These are phyloP conservation scores for Rallus crepitans DNA, from an alignment of 2,797 vertebrate species.

Conservation along the genomic window DNA sequence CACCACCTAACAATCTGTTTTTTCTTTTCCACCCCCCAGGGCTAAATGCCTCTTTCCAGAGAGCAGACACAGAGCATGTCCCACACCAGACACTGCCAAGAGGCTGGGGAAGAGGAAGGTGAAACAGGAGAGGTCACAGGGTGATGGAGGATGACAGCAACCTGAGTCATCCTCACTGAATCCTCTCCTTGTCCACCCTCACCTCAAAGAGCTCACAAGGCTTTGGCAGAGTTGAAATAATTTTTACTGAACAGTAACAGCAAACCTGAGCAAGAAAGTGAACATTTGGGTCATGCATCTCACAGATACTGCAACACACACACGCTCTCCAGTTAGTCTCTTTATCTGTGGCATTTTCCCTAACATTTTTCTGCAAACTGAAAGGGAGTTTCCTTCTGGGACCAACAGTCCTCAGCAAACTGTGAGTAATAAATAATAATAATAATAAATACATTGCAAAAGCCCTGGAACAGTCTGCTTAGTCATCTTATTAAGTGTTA, in stretches of 20 bases:
- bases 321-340: background rate
- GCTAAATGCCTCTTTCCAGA: background rate
- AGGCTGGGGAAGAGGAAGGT: background rate
- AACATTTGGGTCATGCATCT: background rate
- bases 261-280: background rate
- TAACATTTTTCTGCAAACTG: background rate
- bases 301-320: background rate
- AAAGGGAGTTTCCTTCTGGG: conserved; percentile 31
- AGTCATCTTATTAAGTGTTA: conserved; percentile 65
- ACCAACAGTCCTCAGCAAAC: conserved; percentile 25
- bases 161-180: background rate
- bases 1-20: background rate
- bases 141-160: background rate
- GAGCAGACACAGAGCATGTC: background rate
- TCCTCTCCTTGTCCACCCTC: background rate
- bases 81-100: background rate
- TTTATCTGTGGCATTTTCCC: background rate
- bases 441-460: conserved; percentile 50
- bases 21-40: background rate
- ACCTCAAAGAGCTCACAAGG: background rate
- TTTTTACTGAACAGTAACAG: background rate
- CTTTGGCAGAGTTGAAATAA: background rate
- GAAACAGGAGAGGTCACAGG: background rate
- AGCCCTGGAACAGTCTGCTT: conserved; percentile 34
- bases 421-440: conserved; percentile 60